phyloP scores from a whole-genome alignment of 1,140 invertebrate species.

The Aphaenogaster floridana region DNA sequence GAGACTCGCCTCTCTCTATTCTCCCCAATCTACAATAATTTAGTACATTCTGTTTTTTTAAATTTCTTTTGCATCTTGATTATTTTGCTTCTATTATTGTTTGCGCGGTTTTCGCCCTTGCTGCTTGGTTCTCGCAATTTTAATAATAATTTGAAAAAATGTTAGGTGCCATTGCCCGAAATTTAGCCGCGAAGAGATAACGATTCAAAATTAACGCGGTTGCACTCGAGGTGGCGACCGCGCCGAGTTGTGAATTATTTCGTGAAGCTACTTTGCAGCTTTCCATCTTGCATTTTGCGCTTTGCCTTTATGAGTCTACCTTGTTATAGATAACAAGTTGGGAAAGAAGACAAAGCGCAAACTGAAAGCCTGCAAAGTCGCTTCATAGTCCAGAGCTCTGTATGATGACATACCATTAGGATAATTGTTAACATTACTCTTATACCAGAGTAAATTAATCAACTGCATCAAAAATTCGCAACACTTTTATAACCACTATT shows the following conservation, averaged over 20 bases:
- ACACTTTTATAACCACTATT: neutral
- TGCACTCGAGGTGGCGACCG: conserved; percentile 19
- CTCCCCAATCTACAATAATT: neutral
- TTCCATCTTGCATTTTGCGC: conserved; percentile 48
- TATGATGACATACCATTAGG: neutral
- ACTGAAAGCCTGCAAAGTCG: conserved; percentile 54
- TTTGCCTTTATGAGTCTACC: conserved; percentile 38
- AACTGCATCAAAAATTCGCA: neutral
- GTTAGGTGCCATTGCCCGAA: neutral
- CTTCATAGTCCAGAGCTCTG: neutral
- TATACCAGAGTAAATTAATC: conserved; percentile 28
- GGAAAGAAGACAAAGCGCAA: conserved; percentile 68
- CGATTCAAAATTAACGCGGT: conserved; percentile 40
- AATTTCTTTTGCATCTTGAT: neutral
- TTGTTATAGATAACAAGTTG: conserved; percentile 67
- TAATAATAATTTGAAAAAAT: conserved; percentile 27
- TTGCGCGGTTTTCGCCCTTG: neutral
- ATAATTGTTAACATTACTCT: conserved; percentile 46
- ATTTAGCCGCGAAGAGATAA: conserved; percentile 35
- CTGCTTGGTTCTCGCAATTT: neutral
- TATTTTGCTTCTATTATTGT: neutral
- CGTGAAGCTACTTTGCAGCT: conserved; percentile 43
- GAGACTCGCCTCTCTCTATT: neutral
- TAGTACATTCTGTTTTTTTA: neutral
- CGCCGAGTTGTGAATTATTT: conserved; percentile 36